phyloP scores from a whole-genome alignment of 2,888 invertebrate species.

The Antitype chi region DNA sequence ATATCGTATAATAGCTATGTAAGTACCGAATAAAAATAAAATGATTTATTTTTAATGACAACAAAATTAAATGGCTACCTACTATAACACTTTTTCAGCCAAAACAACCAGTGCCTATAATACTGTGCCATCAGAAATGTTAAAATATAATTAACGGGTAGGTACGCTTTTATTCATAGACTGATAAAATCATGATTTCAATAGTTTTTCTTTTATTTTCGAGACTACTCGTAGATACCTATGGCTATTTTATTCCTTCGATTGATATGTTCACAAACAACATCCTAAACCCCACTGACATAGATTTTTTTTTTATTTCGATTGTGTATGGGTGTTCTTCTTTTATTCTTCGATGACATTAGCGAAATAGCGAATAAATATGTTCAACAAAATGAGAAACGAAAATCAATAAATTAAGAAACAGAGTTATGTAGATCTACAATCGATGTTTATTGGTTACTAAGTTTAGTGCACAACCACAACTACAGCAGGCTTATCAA shows the following conservation, averaged over 20 bases:
- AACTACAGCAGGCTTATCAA: too few species aligned
- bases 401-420: background rate
- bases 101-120: background rate
- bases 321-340: too few species aligned
- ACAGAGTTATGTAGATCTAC: background rate
- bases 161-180: too few species aligned
- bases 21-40: background rate
- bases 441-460: background rate
- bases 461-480: background rate
- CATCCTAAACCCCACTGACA: background rate
- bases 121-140: background rate
- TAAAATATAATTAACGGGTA: background rate
- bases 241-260: too few species aligned
- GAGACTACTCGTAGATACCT: too few species aligned
- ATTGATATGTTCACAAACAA: too few species aligned
- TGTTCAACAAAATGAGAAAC: background rate
- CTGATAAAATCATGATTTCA: background rate
- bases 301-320: too few species aligned
- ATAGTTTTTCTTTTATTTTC: background rate
- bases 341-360: too few species aligned
- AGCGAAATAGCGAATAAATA: too few species aligned
- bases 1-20: background rate
- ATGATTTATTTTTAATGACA: background rate
- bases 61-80: background rate
- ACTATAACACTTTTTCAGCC: background rate